phyloP scores from a whole-genome alignment of 2,113 vertebrate species.

The Calidris pygmaea region DNA sequence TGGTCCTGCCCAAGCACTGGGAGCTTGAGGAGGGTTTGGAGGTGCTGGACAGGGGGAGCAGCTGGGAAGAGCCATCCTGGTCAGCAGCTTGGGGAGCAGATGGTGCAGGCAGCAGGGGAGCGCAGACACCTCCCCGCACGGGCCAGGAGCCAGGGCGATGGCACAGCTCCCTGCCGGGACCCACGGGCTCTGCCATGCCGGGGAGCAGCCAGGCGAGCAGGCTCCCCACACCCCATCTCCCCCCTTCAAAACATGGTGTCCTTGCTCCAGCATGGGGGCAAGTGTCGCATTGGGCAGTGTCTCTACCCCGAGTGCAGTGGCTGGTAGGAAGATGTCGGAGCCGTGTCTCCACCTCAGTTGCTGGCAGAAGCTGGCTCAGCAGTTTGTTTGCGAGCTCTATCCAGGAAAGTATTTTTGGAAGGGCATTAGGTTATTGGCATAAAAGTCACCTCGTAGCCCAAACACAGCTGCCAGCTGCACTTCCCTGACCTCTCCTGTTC shows the following conservation, averaged over 20 bases:
- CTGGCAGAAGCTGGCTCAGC: neutral
- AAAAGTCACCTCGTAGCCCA: neutral
- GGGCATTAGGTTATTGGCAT: neutral
- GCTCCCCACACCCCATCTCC: neutral
- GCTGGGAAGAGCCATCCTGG: neutral
- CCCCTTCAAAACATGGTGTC: neutral
- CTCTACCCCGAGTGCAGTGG: accelerated
- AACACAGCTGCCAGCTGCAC: neutral
- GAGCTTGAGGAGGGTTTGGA: neutral
- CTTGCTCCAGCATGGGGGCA: accelerated
- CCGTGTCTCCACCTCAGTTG: accelerated
- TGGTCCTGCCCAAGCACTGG: neutral
- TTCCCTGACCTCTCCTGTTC: neutral
- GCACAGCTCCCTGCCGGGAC: neutral
- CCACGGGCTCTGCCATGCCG: neutral
- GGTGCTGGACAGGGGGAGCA: neutral
- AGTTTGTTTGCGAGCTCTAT: neutral
- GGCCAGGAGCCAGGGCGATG: neutral
- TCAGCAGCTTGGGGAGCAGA: neutral
- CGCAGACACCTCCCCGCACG: accelerated
- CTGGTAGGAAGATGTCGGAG: accelerated
- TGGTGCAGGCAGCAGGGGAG: neutral
- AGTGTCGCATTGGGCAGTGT: accelerated
- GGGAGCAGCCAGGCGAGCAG: accelerated
- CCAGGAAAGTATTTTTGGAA: constrained; percentile 23